These are phyloP conservation scores for Camponotus pennsylvanicus DNA, from an alignment of 1,140 invertebrate species.

Conservation along the genomic window DNA sequence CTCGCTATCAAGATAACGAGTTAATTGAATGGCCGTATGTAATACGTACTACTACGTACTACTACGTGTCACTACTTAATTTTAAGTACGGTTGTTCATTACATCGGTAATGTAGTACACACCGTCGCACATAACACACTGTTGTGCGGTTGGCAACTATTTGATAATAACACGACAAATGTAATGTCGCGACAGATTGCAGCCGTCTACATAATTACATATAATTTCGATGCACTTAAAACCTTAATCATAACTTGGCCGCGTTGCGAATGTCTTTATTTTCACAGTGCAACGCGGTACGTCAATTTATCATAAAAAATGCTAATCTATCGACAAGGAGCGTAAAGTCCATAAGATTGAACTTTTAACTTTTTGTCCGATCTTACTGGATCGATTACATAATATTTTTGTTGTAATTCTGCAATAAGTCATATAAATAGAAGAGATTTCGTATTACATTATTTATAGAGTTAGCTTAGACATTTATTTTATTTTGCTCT, in stretches of 20 bases:
- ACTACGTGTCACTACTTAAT: constrained; percentile 19
- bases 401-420: neutral
- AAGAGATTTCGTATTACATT: neutral
- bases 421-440: neutral
- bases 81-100: constrained; percentile 40
- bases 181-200: constrained; percentile 24
- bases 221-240: constrained; percentile 32
- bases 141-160: neutral
- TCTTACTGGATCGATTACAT: neutral
- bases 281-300: constrained; percentile 3
- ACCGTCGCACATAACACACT: neutral
- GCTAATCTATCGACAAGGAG: neutral
- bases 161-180: constrained; percentile 32
- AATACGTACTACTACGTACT: constrained; percentile 51
- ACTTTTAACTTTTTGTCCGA: neutral
- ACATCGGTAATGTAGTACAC: neutral
- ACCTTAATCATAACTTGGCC: constrained; percentile 44
- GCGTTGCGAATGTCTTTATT: constrained; percentile 15
- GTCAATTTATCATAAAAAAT: constrained; percentile 6
- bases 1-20: neutral
- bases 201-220: constrained; percentile 19
- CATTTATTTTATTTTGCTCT: neutral
- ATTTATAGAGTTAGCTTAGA: neutral
- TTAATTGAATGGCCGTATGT: constrained; percentile 32
- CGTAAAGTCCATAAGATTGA: neutral